Base-by-base conservation (phyloP, 2,888 invertebrate genomes). In the Agonopterix alstromeriana region DNA sequence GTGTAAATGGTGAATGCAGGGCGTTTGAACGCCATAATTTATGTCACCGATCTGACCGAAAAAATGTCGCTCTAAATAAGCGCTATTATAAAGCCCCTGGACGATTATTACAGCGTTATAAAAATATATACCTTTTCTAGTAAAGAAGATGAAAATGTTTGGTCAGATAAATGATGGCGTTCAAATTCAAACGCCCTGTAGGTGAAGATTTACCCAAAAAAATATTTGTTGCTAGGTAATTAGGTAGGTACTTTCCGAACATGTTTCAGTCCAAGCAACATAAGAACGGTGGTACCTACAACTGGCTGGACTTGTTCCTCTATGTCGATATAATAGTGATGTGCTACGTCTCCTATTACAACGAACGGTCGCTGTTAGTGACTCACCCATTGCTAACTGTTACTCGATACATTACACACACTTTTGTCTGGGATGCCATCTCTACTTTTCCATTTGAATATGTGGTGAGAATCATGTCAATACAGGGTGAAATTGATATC, bases 271-370 rank as follows among this genome's bases (percentile, higher is more conserved):
- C 76, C 0, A 75, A 76, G 49, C 77, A 81, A 52, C 66, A 76
- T 43, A 66, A 55, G 14, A 58, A 67, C 36, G 59, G 56, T 0
- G 54, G 49, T 0, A 42, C 46, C 0, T 77, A 75, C 50, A 65
- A 68, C 43, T 75, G 67, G 65, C 11, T 61, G 0, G 82, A 84
- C 36, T 53, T 75, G 10, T 35, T 81, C 2, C 54, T 89, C 9
- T 82, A 82, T 45, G 2, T 82, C 1, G 90, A 90, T 42, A 55
- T 90, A 0, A 36, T 87, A 7, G 58, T 90, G 9, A 84, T 89
- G 81, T 57, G 83, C 0, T 89, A 90, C 47, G 81, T 90, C 0
- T 85, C 82, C 0, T 90, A 84, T 53, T 90, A 90, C 57, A 73
- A 90, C 42, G 71, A 85, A 1, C 68, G 71, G 11, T 87, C 84